A percentile compares a stretch with the other conserved stretches of the same genome.
Evolutionary conservation across 2,888 invertebrate genomes (phyloP).

Genomic region (Opisthograptis luteolata): DNA sequence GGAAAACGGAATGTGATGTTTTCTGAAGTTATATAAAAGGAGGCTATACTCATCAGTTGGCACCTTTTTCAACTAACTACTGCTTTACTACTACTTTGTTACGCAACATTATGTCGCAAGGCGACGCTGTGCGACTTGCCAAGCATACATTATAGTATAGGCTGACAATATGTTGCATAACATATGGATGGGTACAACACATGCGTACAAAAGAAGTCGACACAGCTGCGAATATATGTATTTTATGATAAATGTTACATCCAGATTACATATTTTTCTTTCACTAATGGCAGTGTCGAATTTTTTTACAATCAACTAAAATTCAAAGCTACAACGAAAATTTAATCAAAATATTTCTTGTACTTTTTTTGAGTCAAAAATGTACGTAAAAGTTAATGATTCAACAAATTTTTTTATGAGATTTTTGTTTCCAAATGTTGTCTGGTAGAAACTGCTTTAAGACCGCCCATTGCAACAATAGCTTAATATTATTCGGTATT

Average conservation of each 20-base stretch:
- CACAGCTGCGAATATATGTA: conserved; percentile 2
- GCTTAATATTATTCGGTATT: no score
- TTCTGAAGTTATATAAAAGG: conserved; percentile 14
- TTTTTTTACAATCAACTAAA: no score
- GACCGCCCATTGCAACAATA: no score
- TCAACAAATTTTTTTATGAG: no score
- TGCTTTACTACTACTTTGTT: conserved; percentile 9
- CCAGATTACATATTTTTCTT: background rate
- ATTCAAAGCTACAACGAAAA: no score
- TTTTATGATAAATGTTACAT: background rate
- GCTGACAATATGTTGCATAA: conserved; percentile 18
- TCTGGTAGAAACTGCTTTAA: no score
- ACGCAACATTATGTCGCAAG: conserved; percentile 20
- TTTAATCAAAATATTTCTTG: no score
- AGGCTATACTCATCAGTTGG: conserved; percentile 21
- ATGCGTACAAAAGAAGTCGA: background rate
- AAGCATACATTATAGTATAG: conserved; percentile 21
- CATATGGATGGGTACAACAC: conserved; percentile 6
- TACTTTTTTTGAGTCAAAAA: no score
- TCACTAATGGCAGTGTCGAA: conserved; percentile 7
- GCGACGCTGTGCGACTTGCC: background rate
- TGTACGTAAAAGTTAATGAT: no score
- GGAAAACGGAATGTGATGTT: conserved; percentile 24
- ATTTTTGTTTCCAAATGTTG: no score
- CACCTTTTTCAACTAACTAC: conserved; percentile 27